Evolutionary conservation across 2,888 invertebrate species (phyloP), one percentile per base, ranked within the genome.

Genomic region (Aleiodes leptofemur): DNA sequence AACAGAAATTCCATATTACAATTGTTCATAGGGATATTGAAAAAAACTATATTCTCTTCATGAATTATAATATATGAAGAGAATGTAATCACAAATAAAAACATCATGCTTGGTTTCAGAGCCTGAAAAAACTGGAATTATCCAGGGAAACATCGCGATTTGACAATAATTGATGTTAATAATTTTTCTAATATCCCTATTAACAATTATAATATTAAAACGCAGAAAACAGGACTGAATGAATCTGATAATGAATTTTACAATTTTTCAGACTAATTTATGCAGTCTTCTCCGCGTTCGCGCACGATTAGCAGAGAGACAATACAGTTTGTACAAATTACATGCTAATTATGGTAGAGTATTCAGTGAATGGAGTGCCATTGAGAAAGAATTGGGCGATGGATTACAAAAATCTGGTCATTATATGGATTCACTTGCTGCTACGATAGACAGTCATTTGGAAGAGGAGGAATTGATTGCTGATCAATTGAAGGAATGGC

Each of bases 331-430:
- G 31, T 95, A 95, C 86, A 96, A 96, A 87, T 90, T 96, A 53
- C 96, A 96, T 86, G 93, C 94, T 0, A 95, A 95, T 90, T 96
- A 96, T 83, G 96, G 96, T 0, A 92, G 95, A 64, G 92, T 96
- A 73, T 95, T 96, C 85, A 95, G 95, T 82, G 96, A 96, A 87
- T 96, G 96, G 96, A 95, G 96, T 86, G 95, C 94, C 48, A 93
- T 95, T 70, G 96, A 96, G 85, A 94, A 93, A 81, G 94, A 94
- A 76, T 95, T 96, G 94, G 95, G 94, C 0, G 96, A 96, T 85
- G 94, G 94, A 0, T 85, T 96, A 69, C 95, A 95, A 90, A 91
- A 91, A 88, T 91, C 92, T 29, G 92, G 92, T 1, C 92, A 92
- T 82, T 92, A 91, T 82, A 90, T 92, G 92, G 95, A 95, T 88